A percentile compares a stretch with the other conserved stretches of the same genome.
phyloP scores from a whole-genome alignment of 2,113 vertebrate species.

The Psilopsiagon aymara region DNA sequence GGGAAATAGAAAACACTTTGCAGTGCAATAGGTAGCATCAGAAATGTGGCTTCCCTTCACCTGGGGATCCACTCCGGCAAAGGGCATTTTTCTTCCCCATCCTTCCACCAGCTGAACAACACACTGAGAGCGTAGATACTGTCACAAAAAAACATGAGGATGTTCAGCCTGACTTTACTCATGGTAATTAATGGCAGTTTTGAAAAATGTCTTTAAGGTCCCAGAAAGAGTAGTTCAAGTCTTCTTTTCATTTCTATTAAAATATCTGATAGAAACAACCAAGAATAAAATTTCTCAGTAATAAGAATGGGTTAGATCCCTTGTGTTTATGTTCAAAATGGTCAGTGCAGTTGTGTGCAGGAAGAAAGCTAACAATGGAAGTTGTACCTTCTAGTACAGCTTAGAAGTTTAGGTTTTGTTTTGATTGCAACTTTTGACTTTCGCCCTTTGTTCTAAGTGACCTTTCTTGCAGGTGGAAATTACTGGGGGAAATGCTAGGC shows the following conservation, averaged over 20 bases:
- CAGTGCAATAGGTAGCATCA: slow-evolving; percentile 9
- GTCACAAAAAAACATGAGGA: background rate
- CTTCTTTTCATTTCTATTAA: background rate
- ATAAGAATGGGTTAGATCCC: background rate
- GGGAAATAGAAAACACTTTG: background rate
- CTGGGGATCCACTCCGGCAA: background rate
- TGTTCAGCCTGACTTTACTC: background rate
- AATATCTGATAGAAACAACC: background rate
- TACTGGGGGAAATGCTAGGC: slow-evolving; percentile 10
- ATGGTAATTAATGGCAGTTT: background rate
- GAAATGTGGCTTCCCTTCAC: slow-evolving; percentile 1
- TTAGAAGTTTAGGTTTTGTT: slow-evolving; percentile 43
- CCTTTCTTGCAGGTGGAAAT: slow-evolving; percentile 32
- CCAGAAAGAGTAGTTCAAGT: background rate
- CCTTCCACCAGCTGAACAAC: background rate
- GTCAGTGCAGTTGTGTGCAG: background rate
- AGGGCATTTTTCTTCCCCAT: background rate
- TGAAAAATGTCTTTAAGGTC: background rate
- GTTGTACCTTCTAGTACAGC: background rate
- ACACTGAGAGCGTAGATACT: background rate
- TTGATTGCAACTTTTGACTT: slow-evolving; percentile 38
- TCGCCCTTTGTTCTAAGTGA: slow-evolving; percentile 19
- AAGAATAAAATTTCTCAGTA: background rate
- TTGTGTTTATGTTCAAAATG: background rate
- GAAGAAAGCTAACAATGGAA: background rate